phyloP scores from a whole-genome alignment of 2,888 invertebrate genomes.

The Stenolophus ochropezus region DNA sequence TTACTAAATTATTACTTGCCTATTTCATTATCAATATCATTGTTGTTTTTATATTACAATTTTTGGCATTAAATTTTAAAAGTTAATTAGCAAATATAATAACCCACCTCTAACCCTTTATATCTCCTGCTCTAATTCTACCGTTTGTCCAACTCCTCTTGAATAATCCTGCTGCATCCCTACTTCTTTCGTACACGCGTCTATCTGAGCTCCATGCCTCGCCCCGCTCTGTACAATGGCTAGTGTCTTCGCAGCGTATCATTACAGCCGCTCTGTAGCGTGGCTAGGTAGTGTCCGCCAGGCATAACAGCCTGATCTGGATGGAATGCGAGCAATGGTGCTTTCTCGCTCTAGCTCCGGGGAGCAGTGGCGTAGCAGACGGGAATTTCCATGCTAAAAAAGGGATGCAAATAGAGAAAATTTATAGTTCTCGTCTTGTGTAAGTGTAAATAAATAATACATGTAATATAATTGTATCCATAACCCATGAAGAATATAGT shows the following conservation, averaged over 20 bases:
- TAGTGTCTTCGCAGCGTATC: not conserved
- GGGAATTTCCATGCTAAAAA: too few species aligned
- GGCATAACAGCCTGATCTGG: slow-evolving; percentile 40
- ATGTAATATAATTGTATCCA: too few species aligned
- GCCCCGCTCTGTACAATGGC: not conserved
- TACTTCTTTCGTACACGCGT: not conserved
- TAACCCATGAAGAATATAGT: too few species aligned
- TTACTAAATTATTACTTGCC: too few species aligned
- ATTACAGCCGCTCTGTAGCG: slow-evolving; percentile 2
- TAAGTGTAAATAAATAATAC: too few species aligned
- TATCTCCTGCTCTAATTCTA: slow-evolving; percentile 13
- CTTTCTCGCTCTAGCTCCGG: slow-evolving; percentile 14
- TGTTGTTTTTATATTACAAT: too few species aligned
- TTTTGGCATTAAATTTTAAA: too few species aligned
- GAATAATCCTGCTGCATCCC: not conserved
- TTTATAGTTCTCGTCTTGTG: too few species aligned
- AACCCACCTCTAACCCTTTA: not conserved
- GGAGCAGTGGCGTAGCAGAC: not conserved
- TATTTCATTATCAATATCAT: too few species aligned
- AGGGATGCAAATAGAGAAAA: too few species aligned
- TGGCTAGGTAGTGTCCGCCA: slow-evolving; percentile 26
- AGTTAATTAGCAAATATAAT: too few species aligned
- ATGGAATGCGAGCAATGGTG: slow-evolving; percentile 53
- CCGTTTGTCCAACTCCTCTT: not conserved
- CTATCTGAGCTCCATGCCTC: not conserved